These are phyloP conservation scores for Resseliella maxima DNA, from an alignment of 2,888 invertebrate species.

Conservation along the genomic window DNA sequence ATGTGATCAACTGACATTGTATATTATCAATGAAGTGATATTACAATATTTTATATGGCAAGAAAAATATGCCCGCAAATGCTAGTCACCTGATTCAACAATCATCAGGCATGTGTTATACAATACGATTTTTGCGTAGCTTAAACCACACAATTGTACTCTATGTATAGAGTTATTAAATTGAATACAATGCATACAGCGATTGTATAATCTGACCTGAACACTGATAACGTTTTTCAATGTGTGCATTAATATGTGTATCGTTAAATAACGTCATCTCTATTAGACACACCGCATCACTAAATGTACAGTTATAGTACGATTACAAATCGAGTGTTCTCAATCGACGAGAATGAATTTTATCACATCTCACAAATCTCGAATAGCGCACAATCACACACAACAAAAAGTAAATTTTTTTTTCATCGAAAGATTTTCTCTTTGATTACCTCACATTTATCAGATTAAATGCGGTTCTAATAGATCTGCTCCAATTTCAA, in stretches of 20 bases:
- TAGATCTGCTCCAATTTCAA: conserved; percentile 43
- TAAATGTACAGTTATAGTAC: not conserved
- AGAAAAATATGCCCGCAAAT: not conserved
- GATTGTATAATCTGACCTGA: conserved; percentile 54
- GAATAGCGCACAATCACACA: too few species aligned
- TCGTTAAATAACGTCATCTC: not conserved
- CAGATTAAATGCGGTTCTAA: not conserved
- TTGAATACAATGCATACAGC: not conserved
- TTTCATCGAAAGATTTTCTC: too few species aligned
- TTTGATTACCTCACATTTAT: not conserved
- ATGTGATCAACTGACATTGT: not conserved
- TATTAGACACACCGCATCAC: not conserved
- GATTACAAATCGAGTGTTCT: not conserved
- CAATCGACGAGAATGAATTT: not conserved
- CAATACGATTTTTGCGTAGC: not conserved
- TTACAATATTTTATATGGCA: not conserved
- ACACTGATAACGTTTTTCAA: conserved; percentile 3
- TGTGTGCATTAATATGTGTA: not conserved
- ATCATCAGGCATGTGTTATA: not conserved
- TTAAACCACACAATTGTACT: not conserved
- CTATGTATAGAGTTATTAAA: not conserved
- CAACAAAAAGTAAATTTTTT: too few species aligned
- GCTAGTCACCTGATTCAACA: conserved; percentile 11
- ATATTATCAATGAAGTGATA: not conserved
- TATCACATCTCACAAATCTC: too few species aligned